These are phyloP conservation scores for Myzus persicae DNA, from an alignment of 1,140 invertebrate genomes.

Conservation along the genomic window DNA sequence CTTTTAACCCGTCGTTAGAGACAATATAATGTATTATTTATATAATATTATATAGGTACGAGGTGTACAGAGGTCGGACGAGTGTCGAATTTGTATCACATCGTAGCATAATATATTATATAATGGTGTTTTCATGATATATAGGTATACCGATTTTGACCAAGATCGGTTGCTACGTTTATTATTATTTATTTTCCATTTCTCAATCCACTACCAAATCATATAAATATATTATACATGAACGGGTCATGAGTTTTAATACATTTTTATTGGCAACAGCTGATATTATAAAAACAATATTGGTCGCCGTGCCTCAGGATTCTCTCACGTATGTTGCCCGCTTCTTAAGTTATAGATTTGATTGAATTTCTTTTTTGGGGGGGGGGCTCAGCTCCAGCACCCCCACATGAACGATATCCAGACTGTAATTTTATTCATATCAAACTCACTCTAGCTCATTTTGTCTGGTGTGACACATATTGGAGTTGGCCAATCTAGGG, in stretches of 20 bases:
- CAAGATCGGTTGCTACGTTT: not conserved
- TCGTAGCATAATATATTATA: not conserved
- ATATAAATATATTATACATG: not conserved
- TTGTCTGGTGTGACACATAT: no score
- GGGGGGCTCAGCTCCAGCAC: no score
- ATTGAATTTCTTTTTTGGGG: not conserved
- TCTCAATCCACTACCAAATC: not conserved
- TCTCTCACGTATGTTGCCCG: not conserved
- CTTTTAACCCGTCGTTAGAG: not conserved
- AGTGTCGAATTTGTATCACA: not conserved
- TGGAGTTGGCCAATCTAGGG: not conserved
- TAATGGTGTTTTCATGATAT: not conserved
- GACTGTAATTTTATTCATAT: not conserved
- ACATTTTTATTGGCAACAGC: not conserved
- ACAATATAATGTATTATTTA: slow-evolving; percentile 20
- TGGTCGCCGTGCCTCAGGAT: not conserved
- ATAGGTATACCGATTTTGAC: not conserved
- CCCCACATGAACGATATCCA: no score
- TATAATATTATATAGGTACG: not conserved
- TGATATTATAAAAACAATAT: not conserved
- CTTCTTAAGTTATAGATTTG: not conserved
- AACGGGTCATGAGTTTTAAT: not conserved
- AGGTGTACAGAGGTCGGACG: slow-evolving; percentile 1
- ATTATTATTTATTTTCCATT: not conserved
- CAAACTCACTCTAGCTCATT: not conserved